phyloP scores from a whole-genome alignment of 2,888 invertebrate species.

The Lissonota sp. region DNA sequence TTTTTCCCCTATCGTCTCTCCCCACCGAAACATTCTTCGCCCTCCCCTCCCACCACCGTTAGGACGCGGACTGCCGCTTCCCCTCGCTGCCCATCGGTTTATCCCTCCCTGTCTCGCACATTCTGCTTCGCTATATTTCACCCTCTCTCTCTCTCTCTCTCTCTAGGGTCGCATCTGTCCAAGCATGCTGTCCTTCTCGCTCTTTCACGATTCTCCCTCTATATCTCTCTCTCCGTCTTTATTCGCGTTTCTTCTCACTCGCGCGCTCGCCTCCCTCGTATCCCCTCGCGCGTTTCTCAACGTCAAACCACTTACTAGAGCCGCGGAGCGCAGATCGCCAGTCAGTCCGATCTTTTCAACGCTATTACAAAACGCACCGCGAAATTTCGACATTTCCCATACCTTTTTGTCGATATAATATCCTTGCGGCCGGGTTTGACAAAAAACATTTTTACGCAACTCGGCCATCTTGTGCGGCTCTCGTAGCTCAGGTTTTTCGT shows the following conservation, averaged over 20 bases:
- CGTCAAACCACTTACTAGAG: constrained; percentile 81
- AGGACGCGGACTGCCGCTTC: constrained; percentile 2
- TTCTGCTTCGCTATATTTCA: constrained; percentile 50
- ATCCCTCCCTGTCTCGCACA: constrained; percentile 63
- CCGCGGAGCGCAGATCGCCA: constrained; percentile 75
- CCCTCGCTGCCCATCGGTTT: constrained; percentile 55
- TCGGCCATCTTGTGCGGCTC: constrained; percentile 75
- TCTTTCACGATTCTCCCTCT: constrained; percentile 23
- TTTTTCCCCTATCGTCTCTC: constrained; percentile 42
- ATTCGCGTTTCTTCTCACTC: constrained; percentile 51
- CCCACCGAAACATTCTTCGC: constrained; percentile 6
- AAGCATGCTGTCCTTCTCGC: constrained; percentile 35
- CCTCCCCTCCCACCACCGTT: constrained; percentile 3
- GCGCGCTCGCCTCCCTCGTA: constrained; percentile 64
- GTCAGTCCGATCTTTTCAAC: constrained; percentile 80
- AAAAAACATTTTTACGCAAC: constrained; percentile 23
- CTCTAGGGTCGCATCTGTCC: constrained; percentile 26
- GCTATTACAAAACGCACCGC: constrained; percentile 64
- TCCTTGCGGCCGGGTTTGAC: constrained; percentile 73
- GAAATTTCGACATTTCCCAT: constrained; percentile 80
- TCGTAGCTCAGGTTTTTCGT: constrained; percentile 40
- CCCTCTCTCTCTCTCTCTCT: constrained; percentile 33
- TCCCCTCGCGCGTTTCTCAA: constrained; percentile 78
- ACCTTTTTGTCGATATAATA: constrained; percentile 78
- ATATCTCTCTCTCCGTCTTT: constrained; percentile 35